Evolutionary conservation across 2,113 vertebrate species (phyloP), one percentile per base, ranked within the genome.

Genomic region (Hippocampus abdominalis): DNA sequence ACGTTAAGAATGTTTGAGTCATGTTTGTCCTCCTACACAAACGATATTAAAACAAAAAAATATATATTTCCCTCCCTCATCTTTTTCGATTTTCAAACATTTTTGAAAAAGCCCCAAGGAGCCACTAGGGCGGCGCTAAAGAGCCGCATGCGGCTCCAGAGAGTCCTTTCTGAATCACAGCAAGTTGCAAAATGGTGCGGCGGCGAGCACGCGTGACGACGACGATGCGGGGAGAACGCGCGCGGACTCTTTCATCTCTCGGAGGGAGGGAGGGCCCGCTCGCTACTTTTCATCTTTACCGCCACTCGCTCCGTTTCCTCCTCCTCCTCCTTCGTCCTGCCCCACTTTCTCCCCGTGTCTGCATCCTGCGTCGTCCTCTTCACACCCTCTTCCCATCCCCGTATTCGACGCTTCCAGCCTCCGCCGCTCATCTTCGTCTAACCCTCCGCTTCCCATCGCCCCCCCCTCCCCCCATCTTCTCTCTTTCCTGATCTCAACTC

Each of bases 211-310:
- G 59, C 42, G 0, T 20, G 69, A 72, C 49, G 69, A 72, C 49
- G 69, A 80, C 16, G 62, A 74, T 6, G 16, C 66, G 62, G 44
- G 12, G 18, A 8, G 63, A 56, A 64, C 64, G 79, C 18, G 21
- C 54, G 64, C 53, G 51, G 48, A 75, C 66, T 74, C 76, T 79
- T 70, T 80, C 69, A 79, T 84, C 72, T 79, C 75, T 73, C 79
- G 11, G 71, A 69, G 80, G 75, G 77, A 78, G 75, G 61, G 69
- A 29, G 40, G 21, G 3, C 7, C 57, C 49, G 21, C 54, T 27
- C 67, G 73, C 5, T 69, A 57, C 53, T 44, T 70, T 53, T 42
- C 64, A 7, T 70, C 54, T 2, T 69, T 6, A 48, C 21, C 21
- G 27, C 65, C 25, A 23, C 8, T 81, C 66, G 66, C 46, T n/a